Percentiles rank a stretch among this genome's conserved stretches.
These are phyloP conservation scores for Nomia melanderi DNA, from an alignment of 1,140 invertebrate genomes.

Conservation along the genomic window DNA sequence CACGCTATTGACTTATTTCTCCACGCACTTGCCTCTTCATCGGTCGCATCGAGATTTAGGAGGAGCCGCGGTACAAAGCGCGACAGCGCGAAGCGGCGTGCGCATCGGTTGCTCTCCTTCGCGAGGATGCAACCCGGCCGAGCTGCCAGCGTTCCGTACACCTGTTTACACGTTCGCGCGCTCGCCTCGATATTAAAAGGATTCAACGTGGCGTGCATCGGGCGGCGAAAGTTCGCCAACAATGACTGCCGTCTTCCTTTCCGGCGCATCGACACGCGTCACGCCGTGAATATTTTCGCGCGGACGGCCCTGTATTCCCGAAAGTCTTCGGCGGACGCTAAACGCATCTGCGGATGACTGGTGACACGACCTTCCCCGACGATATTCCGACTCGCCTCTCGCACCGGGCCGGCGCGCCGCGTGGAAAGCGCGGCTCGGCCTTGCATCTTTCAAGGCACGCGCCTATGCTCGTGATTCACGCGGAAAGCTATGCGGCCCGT, in stretches of 20 bases:
- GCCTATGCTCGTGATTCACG: constrained; percentile 30
- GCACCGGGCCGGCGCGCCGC: not conserved
- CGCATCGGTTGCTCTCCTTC: constrained; percentile 32
- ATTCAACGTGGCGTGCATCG: constrained; percentile 30
- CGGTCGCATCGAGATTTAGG: too few relatives aligned
- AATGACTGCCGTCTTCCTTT: not conserved
- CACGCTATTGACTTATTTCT: too few relatives aligned
- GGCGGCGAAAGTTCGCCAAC: constrained; percentile 3
- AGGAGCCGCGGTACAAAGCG: too few relatives aligned
- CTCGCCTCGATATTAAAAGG: constrained; percentile 27
- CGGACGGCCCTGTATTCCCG: not conserved
- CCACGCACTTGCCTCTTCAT: too few relatives aligned
- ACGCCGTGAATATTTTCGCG: not conserved
- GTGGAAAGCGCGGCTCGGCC: constrained; percentile 14
- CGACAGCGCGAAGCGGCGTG: not conserved
- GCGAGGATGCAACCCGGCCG: constrained; percentile 22
- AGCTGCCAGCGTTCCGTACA: constrained; percentile 36
- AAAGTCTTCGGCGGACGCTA: too few relatives aligned
- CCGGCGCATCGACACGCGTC: not conserved
- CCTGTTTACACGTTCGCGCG: constrained; percentile 25
- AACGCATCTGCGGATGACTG: not conserved
- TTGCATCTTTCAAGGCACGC: constrained; percentile 45
- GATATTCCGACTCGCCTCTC: not conserved
- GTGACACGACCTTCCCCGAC: not conserved
- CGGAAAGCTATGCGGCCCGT: constrained; percentile 31